Conservation (phyloP, 2,888 invertebrate species). For the Tortricodes alternella region DNA sequence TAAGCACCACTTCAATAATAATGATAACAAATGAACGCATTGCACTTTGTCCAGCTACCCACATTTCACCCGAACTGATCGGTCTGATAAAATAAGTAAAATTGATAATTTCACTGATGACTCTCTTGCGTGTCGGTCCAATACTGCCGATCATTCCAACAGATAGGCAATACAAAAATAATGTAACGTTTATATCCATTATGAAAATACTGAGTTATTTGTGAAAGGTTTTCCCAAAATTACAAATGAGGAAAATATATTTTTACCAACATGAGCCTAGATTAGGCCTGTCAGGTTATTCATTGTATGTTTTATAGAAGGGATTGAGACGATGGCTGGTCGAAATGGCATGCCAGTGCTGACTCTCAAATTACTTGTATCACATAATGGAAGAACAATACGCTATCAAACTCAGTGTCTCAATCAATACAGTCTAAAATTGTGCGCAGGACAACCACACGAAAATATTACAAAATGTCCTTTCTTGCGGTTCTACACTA, state of each 20-base stretch:
- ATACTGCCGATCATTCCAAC: constrained; percentile 3
- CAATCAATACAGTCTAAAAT: too few species aligned
- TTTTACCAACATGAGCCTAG: too few species aligned
- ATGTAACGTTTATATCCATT: constrained; percentile 9
- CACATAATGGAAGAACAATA: too few species aligned
- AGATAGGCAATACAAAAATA: constrained; percentile 19
- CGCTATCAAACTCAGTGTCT: too few species aligned
- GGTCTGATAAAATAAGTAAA: constrained; percentile 15
- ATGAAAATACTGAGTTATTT: constrained; percentile 3
- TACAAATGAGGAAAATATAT: neutral
- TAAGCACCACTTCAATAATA: neutral
- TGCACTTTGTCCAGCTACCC: neutral
- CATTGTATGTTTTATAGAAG: too few species aligned
- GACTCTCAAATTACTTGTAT: too few species aligned
- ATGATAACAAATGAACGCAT: constrained; percentile 3
- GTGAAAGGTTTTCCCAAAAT: neutral
- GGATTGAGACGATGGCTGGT: too few species aligned
- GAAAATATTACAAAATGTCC: too few species aligned
- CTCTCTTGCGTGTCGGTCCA: constrained; percentile 17
- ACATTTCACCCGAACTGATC: neutral
- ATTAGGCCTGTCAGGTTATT: too few species aligned
- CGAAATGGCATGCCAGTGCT: too few species aligned
- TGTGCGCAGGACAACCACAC: too few species aligned
- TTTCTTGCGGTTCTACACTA: too few species aligned
- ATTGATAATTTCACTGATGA: constrained; percentile 28